Percentiles rank a stretch among this genome's conserved stretches.
Evolutionary conservation across 2,113 vertebrate genomes (phyloP).

Genomic region (Butorides virescens): DNA sequence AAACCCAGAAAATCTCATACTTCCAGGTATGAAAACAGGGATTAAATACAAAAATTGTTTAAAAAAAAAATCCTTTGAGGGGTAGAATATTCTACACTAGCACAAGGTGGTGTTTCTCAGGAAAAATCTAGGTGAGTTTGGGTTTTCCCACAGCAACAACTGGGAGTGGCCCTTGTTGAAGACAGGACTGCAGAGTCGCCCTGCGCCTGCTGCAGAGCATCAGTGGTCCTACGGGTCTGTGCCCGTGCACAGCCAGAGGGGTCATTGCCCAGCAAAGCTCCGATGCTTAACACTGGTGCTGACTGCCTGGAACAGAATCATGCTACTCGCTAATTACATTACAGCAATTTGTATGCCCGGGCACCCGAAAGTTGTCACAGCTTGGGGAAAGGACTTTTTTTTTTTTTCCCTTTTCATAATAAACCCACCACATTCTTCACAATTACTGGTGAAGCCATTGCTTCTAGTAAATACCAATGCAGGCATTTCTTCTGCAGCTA

Average conservation of each 20-base stretch:
- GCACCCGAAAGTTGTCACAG: neutral
- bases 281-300: neutral
- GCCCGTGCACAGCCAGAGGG: neutral
- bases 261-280: neutral
- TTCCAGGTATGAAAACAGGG: neutral
- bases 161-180: neutral
- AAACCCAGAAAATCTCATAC: accelerated
- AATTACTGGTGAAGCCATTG: neutral
- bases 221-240: accelerated
- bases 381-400: neutral
- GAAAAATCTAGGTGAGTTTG: neutral
- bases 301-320: neutral
- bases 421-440: neutral
- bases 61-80: neutral
- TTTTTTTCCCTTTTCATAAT: neutral
- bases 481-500: neutral
- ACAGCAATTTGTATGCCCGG: neutral
- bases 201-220: neutral
- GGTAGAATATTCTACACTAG: neutral
- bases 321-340: neutral
- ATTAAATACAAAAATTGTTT: neutral
- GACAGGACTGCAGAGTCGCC: neutral
- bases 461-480: neutral
- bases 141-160: neutral
- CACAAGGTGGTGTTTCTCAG: neutral